phyloP scores from a whole-genome alignment of 2,888 invertebrate genomes.

The Incurvaria masculella region DNA sequence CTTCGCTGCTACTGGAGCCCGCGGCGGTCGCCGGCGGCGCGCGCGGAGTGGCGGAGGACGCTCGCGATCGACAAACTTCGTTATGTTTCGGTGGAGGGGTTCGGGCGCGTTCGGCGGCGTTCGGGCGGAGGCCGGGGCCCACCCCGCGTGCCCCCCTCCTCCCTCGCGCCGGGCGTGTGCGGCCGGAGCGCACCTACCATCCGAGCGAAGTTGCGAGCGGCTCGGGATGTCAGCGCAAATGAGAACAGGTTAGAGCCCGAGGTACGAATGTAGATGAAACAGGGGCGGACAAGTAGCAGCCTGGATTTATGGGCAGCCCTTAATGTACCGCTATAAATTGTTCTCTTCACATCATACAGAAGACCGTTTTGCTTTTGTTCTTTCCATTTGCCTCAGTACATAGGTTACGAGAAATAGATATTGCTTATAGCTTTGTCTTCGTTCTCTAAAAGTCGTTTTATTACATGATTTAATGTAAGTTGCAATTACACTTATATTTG shows the following conservation, averaged over 20 bases:
- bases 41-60: constrained; percentile 49
- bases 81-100: constrained; percentile 48
- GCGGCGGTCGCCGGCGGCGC: constrained; percentile 14
- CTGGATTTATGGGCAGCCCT: neutral
- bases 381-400: too few relatives aligned
- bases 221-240: neutral
- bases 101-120: constrained; percentile 50
- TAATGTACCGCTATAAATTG: neutral
- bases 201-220: neutral
- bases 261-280: neutral
- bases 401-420: too few relatives aligned
- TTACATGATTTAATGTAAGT: too few relatives aligned
- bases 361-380: too few relatives aligned
- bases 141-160: constrained; percentile 32
- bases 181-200: neutral
- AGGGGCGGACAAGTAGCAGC: neutral
- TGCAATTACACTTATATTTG: too few relatives aligned
- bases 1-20: constrained; percentile 47
- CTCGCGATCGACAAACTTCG: constrained; percentile 51
- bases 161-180: constrained; percentile 22
- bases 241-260: neutral
- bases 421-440: too few relatives aligned
- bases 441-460: too few relatives aligned
- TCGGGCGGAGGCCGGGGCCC: constrained; percentile 51
- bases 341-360: neutral